Evolutionary conservation across 2,113 vertebrate genomes (phyloP).

Genomic region (Centrocercus urophasianus): DNA sequence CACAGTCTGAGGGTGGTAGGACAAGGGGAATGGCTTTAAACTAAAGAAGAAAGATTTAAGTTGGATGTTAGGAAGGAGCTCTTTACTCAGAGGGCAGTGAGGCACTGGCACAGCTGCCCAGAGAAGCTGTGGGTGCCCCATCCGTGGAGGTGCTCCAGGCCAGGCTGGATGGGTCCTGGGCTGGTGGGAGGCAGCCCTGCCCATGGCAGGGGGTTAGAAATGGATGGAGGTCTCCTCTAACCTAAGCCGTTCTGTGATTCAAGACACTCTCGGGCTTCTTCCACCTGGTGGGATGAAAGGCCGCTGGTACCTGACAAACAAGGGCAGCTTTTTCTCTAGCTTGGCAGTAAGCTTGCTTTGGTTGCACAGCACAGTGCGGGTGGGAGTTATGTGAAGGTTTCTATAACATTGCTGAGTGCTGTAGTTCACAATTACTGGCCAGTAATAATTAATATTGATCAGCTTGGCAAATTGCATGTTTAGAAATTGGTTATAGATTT

Average conservation of each 20-base stretch:
- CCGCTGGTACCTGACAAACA: neutral
- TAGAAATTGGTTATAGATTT: conserved; percentile 73
- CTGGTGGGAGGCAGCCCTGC: no score
- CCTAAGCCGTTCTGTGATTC: neutral
- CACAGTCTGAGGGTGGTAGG: no score
- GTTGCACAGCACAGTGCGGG: neutral
- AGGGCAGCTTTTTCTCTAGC: neutral
- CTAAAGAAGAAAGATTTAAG: no score
- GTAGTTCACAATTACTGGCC: conserved; percentile 64
- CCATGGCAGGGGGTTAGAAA: no score
- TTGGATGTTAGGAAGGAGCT: no score
- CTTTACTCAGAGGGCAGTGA: no score
- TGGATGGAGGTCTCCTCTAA: no score
- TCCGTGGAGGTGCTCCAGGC: no score
- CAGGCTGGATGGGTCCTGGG: no score
- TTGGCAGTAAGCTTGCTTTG: neutral
- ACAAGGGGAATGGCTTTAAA: no score
- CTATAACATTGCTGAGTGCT: conserved; percentile 24
- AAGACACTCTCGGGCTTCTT: neutral
- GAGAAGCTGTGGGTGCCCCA: no score
- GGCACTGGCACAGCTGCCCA: no score
- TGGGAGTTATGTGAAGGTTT: conserved; percentile 8
- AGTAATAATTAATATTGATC: conserved; percentile 71
- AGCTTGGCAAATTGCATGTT: conserved; percentile 60
- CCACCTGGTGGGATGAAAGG: neutral